Evolutionary conservation across 2,113 vertebrate species (phyloP).

Genomic region (Tapirus terrestris): DNA sequence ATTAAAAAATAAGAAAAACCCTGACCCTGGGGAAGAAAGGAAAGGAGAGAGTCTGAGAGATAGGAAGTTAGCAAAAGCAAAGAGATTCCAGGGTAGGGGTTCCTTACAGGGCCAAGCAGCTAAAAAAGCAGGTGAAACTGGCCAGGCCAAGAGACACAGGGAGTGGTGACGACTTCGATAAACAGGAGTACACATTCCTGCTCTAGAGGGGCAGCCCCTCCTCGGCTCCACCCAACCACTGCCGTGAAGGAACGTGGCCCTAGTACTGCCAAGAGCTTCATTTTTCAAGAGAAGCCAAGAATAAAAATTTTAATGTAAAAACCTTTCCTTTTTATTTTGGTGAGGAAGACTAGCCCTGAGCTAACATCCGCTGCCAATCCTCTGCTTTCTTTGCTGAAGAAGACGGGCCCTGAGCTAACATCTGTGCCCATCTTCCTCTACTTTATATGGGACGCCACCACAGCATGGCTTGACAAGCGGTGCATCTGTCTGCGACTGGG

Average conservation of each 20-base stretch:
- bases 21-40: neutral
- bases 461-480: no score
- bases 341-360: no score
- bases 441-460: no score
- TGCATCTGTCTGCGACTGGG: no score
- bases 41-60: neutral
- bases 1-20: no score
- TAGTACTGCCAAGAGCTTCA: neutral
- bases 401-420: no score
- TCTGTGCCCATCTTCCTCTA: no score
- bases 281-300: neutral
- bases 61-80: neutral
- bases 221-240: neutral
- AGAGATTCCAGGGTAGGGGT: neutral
- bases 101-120: neutral
- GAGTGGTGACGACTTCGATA: no score
- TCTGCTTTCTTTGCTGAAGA: no score
- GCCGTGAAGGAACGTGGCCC: no score
- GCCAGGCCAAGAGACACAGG: neutral
- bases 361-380: no score
- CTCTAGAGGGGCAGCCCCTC: neutral
- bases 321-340: no score
- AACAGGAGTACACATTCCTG: neutral
- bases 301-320: neutral
- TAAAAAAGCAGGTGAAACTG: neutral